Evolutionary conservation across 2,113 vertebrate species (phyloP).

Genomic region (Cochlearius cochlearius): DNA sequence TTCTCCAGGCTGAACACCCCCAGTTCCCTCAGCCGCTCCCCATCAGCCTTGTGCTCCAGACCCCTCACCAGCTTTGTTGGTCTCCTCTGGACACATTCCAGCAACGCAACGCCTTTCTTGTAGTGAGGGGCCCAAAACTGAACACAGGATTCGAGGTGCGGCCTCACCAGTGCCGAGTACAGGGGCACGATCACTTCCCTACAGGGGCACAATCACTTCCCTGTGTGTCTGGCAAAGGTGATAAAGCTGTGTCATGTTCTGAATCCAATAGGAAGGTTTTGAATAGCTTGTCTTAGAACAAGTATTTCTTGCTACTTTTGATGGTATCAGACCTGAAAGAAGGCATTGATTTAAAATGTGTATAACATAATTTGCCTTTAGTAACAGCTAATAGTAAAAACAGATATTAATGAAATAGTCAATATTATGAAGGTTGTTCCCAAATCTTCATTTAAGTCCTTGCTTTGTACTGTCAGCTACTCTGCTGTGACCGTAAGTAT

Average conservation of each 20-base stretch:
- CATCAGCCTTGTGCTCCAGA: no score
- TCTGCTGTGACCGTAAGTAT: background rate
- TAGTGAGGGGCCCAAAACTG: no score
- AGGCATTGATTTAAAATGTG: background rate
- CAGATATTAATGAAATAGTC: background rate
- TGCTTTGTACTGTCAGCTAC: background rate
- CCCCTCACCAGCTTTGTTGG: no score
- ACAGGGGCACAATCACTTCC: no score
- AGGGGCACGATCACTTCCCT: no score
- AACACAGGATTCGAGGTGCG: no score
- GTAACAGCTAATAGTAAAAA: background rate
- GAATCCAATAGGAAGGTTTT: background rate
- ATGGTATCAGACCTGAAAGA: background rate
- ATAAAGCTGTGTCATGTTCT: background rate
- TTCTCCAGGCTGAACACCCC: no score
- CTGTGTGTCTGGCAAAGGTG: background rate
- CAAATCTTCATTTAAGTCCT: background rate
- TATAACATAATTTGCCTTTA: background rate
- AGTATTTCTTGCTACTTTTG: background rate
- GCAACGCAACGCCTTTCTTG: no score
- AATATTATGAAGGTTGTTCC: background rate
- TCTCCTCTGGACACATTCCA: no score
- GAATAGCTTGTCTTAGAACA: background rate
- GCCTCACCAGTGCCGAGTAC: no score
- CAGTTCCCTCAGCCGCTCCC: no score